A percentile compares a stretch with the other conserved stretches of the same genome.
Conservation (phyloP, 1,140 invertebrate genomes). For the Drosophila nikananu region DNA sequence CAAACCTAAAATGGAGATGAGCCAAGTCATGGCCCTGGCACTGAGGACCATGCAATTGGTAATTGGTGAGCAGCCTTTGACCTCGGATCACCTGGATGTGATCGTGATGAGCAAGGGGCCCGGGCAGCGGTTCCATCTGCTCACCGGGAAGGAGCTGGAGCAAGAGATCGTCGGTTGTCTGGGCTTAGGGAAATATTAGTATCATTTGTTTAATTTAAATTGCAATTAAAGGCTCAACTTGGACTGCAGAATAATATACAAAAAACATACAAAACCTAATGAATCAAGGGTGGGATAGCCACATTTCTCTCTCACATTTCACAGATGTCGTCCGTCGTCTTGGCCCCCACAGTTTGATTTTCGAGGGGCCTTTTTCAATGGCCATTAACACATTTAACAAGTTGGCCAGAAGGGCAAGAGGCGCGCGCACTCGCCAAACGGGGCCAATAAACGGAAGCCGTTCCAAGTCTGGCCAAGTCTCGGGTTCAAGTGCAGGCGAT, state of each 20-base stretch:
- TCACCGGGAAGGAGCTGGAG: neutral
- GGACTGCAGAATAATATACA: neutral
- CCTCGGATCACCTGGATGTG: neutral
- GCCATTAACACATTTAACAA: constrained; percentile 69
- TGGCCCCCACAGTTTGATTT: constrained; percentile 8
- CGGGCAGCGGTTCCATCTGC: neutral
- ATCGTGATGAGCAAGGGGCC: neutral
- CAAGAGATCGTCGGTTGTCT: neutral
- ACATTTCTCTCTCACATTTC: constrained; percentile 14
- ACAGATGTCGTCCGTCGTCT: constrained; percentile 23
- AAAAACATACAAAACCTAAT: constrained; percentile 27
- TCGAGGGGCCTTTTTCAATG: constrained; percentile 11
- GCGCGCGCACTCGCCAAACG: constrained; percentile 47
- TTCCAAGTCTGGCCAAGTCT: constrained; percentile 25
- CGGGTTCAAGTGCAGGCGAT: constrained; percentile 53
- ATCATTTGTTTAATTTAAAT: neutral
- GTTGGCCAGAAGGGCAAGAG: constrained; percentile 23
- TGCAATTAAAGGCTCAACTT: neutral
- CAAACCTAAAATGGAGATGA: neutral
- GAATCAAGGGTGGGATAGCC: neutral
- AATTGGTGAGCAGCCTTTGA: too few relatives aligned
- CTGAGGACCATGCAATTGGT: neutral
- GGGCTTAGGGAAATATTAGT: rapidly evolving
- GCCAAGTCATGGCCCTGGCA: neutral
- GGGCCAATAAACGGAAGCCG: constrained; percentile 56